phyloP scores from a whole-genome alignment of 2,113 vertebrate species.

The rabbit (Oryctolagus cuniculus) region DNA sequence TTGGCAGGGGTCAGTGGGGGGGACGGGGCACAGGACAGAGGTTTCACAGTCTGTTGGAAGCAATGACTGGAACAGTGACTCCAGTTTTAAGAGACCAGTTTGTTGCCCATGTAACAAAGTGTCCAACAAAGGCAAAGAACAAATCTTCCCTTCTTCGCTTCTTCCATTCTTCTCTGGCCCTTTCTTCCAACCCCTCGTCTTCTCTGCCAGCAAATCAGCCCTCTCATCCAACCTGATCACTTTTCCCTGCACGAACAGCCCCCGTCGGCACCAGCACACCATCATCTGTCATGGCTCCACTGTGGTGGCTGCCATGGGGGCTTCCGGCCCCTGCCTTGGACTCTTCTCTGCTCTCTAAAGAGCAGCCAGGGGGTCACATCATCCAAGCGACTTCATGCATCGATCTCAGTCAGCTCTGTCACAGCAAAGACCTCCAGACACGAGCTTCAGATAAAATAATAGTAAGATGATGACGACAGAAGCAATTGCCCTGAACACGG shows the following conservation, averaged over 20 bases:
- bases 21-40: not conserved
- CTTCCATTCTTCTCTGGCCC: no score
- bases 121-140: not conserved
- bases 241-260: no score
- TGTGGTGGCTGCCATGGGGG: accelerated
- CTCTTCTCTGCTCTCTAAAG: not conserved
- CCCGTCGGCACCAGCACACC: no score
- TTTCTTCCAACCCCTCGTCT: not conserved
- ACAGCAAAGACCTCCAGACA: not conserved
- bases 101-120: not conserved
- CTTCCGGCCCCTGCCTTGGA: no score
- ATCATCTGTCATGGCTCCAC: not conserved
- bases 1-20: not conserved
- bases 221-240: no score
- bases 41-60: not conserved
- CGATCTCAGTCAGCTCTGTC: not conserved
- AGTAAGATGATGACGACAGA: no score
- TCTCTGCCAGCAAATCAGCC: not conserved
- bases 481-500: not conserved
- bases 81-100: not conserved
- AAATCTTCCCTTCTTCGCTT: not conserved
- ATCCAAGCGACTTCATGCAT: no score
- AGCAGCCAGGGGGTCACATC: not conserved
- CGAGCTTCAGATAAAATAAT: not conserved
- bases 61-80: not conserved